phyloP scores from a whole-genome alignment of 2,113 vertebrate species.

The Perccottus glenii region DNA sequence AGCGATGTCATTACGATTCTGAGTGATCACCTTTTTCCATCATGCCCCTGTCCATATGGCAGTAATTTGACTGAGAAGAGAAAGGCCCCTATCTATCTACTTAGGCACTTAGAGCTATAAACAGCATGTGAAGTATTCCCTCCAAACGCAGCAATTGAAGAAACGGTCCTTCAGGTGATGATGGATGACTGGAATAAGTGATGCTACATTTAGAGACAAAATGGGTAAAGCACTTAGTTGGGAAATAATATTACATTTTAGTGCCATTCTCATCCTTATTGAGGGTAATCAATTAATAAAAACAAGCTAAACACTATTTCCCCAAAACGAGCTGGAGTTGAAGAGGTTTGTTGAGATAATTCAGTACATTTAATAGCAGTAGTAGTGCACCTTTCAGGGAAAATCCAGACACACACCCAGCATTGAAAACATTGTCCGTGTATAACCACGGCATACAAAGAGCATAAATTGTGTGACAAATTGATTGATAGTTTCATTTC shows the following conservation, averaged over 20 bases:
- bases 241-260: conserved; percentile 31
- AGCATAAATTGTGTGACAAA: neutral
- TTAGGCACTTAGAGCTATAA: conserved; percentile 1
- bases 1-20: neutral
- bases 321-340: neutral
- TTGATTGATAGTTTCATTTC: conserved; percentile 2
- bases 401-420: neutral
- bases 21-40: conserved; percentile 13
- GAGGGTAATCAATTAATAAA: conserved; percentile 15
- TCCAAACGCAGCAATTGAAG: conserved; percentile 20
- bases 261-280: conserved; percentile 14
- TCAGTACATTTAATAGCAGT: neutral
- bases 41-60: conserved; percentile 8
- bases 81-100: conserved; percentile 3
- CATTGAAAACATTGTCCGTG: neutral
- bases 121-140: conserved; percentile 23
- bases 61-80: conserved; percentile 5
- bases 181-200: conserved; percentile 32
- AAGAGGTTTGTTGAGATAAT: neutral
- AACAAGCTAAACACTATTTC: neutral
- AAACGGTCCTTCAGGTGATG: conserved; percentile 39
- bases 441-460: conserved; percentile 1
- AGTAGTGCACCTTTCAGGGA: neutral
- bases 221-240: conserved; percentile 23
- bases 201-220: conserved; percentile 21